Evolutionary conservation across 2,888 invertebrate genomes (phyloP).

Genomic region (Bombyx huttoni): DNA sequence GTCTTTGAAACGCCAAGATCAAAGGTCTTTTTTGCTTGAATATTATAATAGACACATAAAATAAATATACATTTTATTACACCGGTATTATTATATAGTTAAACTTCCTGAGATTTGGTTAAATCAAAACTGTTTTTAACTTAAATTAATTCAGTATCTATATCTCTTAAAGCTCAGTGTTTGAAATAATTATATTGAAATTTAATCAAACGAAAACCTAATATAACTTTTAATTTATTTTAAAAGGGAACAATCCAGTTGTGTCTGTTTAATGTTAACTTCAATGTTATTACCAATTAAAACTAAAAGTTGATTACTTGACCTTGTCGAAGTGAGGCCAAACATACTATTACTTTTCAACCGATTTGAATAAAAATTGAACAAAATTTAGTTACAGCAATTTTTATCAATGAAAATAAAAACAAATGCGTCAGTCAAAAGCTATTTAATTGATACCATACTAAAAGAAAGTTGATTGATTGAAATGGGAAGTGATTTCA

Average conservation of each 20-base stretch:
- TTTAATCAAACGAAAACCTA: too few relatives aligned
- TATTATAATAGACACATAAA: too few relatives aligned
- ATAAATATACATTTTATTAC: too few relatives aligned
- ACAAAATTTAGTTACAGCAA: not conserved
- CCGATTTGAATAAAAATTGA: not conserved
- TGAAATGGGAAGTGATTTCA: not conserved
- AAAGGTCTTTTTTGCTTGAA: too few relatives aligned
- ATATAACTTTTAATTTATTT: too few relatives aligned
- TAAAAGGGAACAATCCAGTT: not conserved
- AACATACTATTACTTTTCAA: not conserved
- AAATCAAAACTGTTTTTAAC: too few relatives aligned
- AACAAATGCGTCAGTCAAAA: not conserved
- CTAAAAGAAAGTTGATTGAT: not conserved
- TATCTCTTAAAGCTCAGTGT: too few relatives aligned
- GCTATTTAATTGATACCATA: not conserved
- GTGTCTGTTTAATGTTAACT: not conserved
- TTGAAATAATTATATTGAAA: too few relatives aligned
- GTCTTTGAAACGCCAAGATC: too few relatives aligned
- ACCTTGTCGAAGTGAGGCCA: conserved; percentile 3
- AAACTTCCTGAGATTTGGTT: too few relatives aligned
- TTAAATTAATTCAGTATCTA: too few relatives aligned
- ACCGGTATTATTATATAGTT: too few relatives aligned
- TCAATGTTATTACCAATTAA: not conserved
- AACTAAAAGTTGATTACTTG: not conserved
- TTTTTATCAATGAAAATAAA: not conserved